These are phyloP conservation scores for Cinclus cinclus DNA, from an alignment of 2,113 vertebrate species.

Conservation along the genomic window DNA sequence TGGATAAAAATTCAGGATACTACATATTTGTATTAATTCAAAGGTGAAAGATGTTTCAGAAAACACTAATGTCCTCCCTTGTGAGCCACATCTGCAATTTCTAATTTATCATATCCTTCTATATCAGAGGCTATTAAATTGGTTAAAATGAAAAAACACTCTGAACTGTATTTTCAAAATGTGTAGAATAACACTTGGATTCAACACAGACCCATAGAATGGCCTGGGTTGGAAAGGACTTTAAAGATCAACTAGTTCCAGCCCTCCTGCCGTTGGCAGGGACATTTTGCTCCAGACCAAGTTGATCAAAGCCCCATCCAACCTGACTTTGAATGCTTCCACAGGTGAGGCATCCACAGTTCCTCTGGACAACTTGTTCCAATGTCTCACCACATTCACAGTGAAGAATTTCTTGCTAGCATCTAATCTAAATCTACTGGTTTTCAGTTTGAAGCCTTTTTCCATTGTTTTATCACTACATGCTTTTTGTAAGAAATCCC, in stretches of 20 bases:
- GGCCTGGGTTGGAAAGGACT: background rate
- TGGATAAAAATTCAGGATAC: background rate
- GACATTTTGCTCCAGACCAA: background rate
- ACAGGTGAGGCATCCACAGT: background rate
- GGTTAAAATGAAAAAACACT: background rate
- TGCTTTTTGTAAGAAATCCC: background rate
- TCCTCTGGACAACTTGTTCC: background rate
- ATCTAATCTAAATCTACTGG: background rate
- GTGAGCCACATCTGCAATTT: background rate
- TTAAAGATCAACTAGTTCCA: background rate
- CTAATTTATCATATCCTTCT: background rate
- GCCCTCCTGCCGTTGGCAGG: background rate
- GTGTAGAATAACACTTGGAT: background rate
- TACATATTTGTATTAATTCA: background rate
- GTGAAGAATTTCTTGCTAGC: background rate
- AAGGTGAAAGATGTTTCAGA: background rate
- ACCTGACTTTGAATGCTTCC: background rate
- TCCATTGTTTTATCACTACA: background rate
- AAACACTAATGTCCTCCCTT: background rate
- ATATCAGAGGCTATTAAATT: background rate
- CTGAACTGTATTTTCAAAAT: background rate
- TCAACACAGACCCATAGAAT: background rate
- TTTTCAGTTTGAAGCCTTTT: background rate
- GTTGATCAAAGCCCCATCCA: background rate
- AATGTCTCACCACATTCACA: background rate